Conservation (phyloP, 2,797 vertebrate genomes). For the Phrynocephalus forsythii region DNA sequence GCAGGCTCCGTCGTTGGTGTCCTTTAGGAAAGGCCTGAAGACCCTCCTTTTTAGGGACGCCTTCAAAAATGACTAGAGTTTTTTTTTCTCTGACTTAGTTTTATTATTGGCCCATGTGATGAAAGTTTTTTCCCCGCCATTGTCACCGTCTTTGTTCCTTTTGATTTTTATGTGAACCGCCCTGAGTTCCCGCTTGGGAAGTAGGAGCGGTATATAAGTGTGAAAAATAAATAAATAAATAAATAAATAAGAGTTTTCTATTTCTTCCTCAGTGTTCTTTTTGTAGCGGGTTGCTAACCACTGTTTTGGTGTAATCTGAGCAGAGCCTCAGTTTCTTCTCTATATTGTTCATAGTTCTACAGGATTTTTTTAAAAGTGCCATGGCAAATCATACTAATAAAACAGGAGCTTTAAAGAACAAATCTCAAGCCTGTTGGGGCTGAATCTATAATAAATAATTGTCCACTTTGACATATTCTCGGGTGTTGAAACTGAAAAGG, state of each 20-base stretch:
- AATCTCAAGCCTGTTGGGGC: background rate
- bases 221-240: background rate
- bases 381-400: background rate
- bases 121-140: no score
- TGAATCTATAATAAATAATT: background rate
- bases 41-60: no score
- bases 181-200: no score
- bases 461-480: background rate
- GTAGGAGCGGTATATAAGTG: no score
- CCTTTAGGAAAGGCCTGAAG: no score
- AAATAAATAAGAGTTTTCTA: background rate
- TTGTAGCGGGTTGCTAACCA: background rate
- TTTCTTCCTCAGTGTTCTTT: background rate
- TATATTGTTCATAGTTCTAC: background rate
- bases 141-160: no score
- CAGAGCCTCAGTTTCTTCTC: background rate
- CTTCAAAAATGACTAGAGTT: no score
- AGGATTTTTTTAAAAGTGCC: background rate
- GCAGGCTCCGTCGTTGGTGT: no score
- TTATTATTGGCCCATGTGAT: no score
- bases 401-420: background rate
- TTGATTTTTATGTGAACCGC: no score
- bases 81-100: no score
- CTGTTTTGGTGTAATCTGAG: background rate
- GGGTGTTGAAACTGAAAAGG: slow-evolving; percentile 2